Base-by-base conservation (phyloP, 1,140 invertebrate species). In the Eurosta solidaginis region DNA sequence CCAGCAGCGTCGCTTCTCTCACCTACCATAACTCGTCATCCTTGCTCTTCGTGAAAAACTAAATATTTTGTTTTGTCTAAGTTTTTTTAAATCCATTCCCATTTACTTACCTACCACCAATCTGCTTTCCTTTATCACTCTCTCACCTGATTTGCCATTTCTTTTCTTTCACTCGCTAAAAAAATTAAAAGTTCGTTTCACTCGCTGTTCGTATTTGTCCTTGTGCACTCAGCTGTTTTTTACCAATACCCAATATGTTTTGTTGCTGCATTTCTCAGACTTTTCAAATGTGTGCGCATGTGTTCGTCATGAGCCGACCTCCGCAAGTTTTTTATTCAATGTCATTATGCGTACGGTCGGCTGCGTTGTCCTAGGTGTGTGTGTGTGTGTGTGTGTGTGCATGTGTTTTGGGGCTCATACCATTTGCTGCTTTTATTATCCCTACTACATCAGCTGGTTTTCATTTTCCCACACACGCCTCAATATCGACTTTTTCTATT, bases 221-320 rank as follows among this genome's bases (percentile, higher is more conserved):
- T 59, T 59, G 59, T 40, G 29, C 36, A 27, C 59, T 68, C 59
- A 68, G 59, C 59, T 68, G 59, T 68, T 17, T 68, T 68, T 20
- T 42, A 4, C 36, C n/a, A 68, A n/a, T 22, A 29, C 33, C 12
- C 10, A 12, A 1, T 5, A 50, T 22, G 49, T 5, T 5, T 5
- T 52, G 4, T 20, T 9, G 33, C n/a, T 9, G n/a, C 54, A 36
- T 68, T n/a, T n/a, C 3, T n/a, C 33, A 40, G 7, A n/a, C 59
- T 68, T 33, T 9, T 40, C 59, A 68, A 68, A 33, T 68, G 59
- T 40, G 59, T 68, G 59, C 59, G 59, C 40, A 40, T n/a, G 59
- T 33, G 25, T 20, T 68, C 22, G 20, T 40, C 59, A 20, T 20
- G 17, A n/a, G 27, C 20, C 59, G 9, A 29, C 22, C 29, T 33